phyloP scores from a whole-genome alignment of 1,140 invertebrate species.

The Lepidotrigona ventralis region DNA sequence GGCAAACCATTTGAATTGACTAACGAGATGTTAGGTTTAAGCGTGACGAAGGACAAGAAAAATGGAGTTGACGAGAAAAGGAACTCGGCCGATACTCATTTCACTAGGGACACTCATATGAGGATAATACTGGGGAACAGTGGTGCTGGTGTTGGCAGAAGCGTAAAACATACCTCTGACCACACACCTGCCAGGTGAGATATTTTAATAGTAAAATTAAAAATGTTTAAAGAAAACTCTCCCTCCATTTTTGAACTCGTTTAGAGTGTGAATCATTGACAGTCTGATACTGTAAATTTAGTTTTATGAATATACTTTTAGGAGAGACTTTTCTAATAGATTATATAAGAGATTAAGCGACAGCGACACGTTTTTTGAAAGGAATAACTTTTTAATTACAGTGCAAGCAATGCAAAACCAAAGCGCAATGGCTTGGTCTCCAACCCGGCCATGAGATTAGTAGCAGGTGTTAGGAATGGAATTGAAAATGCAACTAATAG shows the following conservation, averaged over 20 bases:
- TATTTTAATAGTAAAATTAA: neutral
- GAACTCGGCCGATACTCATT: conserved; percentile 83
- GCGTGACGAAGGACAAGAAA: conserved; percentile 72
- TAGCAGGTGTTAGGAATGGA: conserved; percentile 85
- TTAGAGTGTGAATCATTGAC: neutral
- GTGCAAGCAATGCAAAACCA: conserved; percentile 82
- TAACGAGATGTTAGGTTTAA: conserved; percentile 77
- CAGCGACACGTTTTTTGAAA: conserved; percentile 8
- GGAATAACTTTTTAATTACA: conserved; percentile 60
- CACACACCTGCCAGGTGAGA: conserved; percentile 75
- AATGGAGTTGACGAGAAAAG: conserved; percentile 73
- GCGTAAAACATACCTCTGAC: conserved; percentile 77
- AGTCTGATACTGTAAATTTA: neutral
- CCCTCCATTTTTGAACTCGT: neutral
- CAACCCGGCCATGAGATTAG: conserved; percentile 91
- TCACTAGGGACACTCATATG: conserved; percentile 94
- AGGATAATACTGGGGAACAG: conserved; percentile 90
- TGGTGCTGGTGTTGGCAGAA: conserved; percentile 78
- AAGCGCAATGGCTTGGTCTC: conserved; percentile 94
- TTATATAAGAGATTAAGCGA: neutral
- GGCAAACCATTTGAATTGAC: conserved; percentile 76
- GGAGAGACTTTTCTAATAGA: conserved; percentile 2
- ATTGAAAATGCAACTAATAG: conserved; percentile 82
- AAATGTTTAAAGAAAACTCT: neutral
- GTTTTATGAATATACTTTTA: neutral